Base-by-base conservation (phyloP, 64 coral and sea anemone genomes). In the Stylophora pistillata region DNA sequence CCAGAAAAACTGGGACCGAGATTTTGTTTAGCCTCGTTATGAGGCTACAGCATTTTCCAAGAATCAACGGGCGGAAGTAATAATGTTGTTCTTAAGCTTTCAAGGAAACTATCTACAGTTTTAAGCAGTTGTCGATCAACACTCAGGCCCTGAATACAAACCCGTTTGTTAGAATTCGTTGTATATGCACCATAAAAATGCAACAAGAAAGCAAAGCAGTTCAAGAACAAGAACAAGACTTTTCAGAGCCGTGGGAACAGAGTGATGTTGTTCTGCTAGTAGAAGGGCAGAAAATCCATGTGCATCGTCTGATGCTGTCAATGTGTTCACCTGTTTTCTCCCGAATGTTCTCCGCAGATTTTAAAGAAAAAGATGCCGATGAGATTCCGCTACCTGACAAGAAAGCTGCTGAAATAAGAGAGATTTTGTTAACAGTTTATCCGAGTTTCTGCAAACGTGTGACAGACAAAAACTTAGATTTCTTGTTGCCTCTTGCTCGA, bases 341-440 rank as follows among this genome's bases (percentile, higher is more conserved):
- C 20, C 18, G 29, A 31, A 87, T 87, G 85, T 74, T 87, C 17
- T 13, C 85, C 9, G 69, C 25, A 5, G 30, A 87, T 13, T 74
- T 74, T 16, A 87, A 74, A 61, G 85, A 87, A 30, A 73, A 87
- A 87, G 15, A 32, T 20, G 85, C 85, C 6, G 26, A 72, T 1
- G 2, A 33, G 52, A 56, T 87, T 47, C 53, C 56, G 7, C 32
- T 87, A 55, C 70, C 71, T 2, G 85, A 29, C 2, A 87, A 87
- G 58, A 84, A 84, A 37, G 17, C 10, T 1, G 13, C 34, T 28
- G 80, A 54, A 27, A 70, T 84, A 69, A 84, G 18, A 13, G 80
- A 84, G 61, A 68, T 84, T 31, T n/a, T 84, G 21, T 9, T 69
- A 61, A 61, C 6, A 1, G 69, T 84, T 15, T 84, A 84, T 69